Percentiles rank a stretch among this genome's conserved stretches.
Evolutionary conservation across 92 coral and sea anemone genomes (phyloP).

Genomic region (Micromussa lordhowensis): DNA sequence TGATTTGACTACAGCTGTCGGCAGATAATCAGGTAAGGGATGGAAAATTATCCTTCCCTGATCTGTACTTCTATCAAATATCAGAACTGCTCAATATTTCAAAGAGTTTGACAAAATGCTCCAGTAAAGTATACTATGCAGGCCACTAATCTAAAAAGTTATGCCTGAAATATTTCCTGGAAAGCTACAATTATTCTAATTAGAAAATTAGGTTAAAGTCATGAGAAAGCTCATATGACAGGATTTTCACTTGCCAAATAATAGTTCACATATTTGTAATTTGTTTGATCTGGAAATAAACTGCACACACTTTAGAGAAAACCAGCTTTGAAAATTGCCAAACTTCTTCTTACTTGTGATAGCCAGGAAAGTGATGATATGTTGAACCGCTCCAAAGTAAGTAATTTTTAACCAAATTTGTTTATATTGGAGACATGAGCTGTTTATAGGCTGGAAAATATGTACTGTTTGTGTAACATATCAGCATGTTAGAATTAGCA

Average conservation of each 20-base stretch:
- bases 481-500: too few species aligned
- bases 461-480: background rate
- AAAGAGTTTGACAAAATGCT: too few species aligned
- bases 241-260: constrained; percentile 19
- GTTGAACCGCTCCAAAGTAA: constrained; percentile 2
- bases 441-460: background rate
- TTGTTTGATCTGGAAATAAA: too few species aligned
- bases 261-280: constrained; percentile 6
- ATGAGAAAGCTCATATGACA: background rate
- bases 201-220: background rate
- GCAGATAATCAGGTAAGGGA: too few species aligned
- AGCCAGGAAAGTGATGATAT: too few species aligned
- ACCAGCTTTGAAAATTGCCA: background rate
- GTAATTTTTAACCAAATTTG: background rate
- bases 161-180: background rate
- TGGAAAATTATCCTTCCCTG: too few species aligned
- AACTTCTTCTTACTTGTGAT: too few species aligned
- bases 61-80: too few species aligned
- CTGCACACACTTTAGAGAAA: constrained; percentile 6
- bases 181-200: background rate
- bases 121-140: too few species aligned
- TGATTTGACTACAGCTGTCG: background rate
- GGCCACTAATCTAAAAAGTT: background rate
- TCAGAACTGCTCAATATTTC: too few species aligned
- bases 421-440: background rate